These are phyloP conservation scores for Acronicta aceris DNA, from an alignment of 2,888 invertebrate genomes.

Conservation along the genomic window DNA sequence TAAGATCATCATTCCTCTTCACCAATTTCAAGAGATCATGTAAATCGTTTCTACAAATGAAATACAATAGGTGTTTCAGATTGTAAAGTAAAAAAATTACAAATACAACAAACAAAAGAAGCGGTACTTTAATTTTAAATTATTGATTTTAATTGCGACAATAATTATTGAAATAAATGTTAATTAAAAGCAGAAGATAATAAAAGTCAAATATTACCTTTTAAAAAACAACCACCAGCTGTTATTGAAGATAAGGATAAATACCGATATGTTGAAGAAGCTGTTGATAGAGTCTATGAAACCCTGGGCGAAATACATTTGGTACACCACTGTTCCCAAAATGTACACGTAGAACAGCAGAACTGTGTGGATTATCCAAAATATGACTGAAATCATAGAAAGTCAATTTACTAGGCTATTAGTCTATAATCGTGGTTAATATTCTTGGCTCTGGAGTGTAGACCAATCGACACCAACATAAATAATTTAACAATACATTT, in stretches of 20 bases:
- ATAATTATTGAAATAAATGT: too few species aligned
- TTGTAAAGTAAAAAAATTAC: too few species aligned
- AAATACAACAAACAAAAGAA: too few species aligned
- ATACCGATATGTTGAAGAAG: constrained; percentile 62
- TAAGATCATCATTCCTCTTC: constrained; percentile 55
- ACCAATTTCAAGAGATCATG: constrained; percentile 51
- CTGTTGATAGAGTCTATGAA: constrained; percentile 61
- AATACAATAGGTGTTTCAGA: neutral
- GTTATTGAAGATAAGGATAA: constrained; percentile 50
- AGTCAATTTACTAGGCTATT: neutral
- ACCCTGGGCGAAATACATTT: constrained; percentile 54
- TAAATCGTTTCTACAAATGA: constrained; percentile 53
- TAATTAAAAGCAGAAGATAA: neutral
- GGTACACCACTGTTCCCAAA: constrained; percentile 57
- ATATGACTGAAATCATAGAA: constrained; percentile 30
- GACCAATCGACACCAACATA: too few species aligned
- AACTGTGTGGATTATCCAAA: constrained; percentile 55
- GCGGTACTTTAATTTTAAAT: too few species aligned
- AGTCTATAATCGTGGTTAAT: too few species aligned
- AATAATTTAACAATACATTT: too few species aligned
- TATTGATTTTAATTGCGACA: too few species aligned
- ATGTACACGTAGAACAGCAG: constrained; percentile 53
- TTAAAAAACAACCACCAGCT: constrained; percentile 61
- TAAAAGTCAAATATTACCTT: constrained; percentile 52
- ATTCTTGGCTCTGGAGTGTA: too few species aligned